Base-by-base conservation (phyloP, 1,140 invertebrate genomes). In the Stenopsyche tienmushanensis region DNA sequence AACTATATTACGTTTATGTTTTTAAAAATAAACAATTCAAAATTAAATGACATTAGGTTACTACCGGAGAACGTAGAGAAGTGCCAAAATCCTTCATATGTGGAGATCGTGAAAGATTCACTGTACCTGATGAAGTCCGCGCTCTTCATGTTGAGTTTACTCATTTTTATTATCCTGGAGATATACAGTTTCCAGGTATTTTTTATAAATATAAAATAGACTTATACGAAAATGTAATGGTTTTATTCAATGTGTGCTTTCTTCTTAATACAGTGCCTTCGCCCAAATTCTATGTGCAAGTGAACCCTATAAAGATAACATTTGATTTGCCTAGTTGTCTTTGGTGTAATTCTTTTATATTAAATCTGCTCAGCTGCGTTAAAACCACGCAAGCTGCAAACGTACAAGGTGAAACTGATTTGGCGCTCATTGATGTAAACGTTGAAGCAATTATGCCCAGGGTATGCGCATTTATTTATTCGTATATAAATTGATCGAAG, bases 91-190 rank as follows among this genome's bases (percentile, higher is more conserved):
- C 80, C 0, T 68, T 81, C 0, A 73, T 81, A 10, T 73, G 55
- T 85, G 94, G 93, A 60, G 95, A 97, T 77, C 88, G 92, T 76
- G 90, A 88, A 72, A 83, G 86, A 47, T 87, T 93, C 70, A 88
- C 88, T 49, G 83, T 97, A 69, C 95, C 96, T 7, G 86, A 89
- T 41, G 93, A 97, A 74, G 89, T 94, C 64, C 90, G 91, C 39
- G 87, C 95, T 44, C 73, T 99, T 26, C 96, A 99, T 80, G 88
- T 96, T 1, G 97, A 99, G 75, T 93, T 97, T 72, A 96, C 94
- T 1, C 93, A 95, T 73, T 99, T 96, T 80, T 99, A 97, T 77
- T 98, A 97, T 82, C 94, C 96, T 9, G 94, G 93, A 49, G 93
- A 95, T 73, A 87, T 92, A 44, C 88, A 90, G 68, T 97, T 96